Percentiles rank a stretch among this genome's conserved stretches.
phyloP scores from a whole-genome alignment of 2,797 vertebrate species.

The Neostethus bicornis region DNA sequence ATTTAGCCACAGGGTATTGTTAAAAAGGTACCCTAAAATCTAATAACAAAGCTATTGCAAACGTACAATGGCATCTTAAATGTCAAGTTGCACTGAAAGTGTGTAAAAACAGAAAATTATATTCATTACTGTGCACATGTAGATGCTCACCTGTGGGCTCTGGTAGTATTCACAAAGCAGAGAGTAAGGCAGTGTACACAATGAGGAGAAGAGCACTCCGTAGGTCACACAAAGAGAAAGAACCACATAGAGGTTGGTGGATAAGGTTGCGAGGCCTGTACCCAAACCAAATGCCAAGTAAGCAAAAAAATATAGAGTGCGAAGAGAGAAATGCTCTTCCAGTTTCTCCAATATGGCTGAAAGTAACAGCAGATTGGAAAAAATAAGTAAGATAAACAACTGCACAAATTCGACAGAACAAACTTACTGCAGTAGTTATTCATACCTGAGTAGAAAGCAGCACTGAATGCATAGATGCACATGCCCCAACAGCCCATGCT shows the following conservation, averaged over 20 bases:
- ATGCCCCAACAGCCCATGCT: constrained; percentile 99
- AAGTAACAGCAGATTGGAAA: constrained; percentile 17
- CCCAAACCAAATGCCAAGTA: constrained; percentile 95
- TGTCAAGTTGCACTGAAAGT: too few relatives aligned
- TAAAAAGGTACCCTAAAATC: too few relatives aligned
- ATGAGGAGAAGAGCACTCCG: constrained; percentile 93
- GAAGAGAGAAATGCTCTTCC: constrained; percentile 90
- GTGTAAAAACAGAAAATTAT: not conserved
- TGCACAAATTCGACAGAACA: not conserved
- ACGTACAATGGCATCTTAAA: too few relatives aligned
- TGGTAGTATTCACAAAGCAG: constrained; percentile 99
- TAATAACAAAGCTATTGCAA: too few relatives aligned
- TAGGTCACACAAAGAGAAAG: constrained; percentile 94
- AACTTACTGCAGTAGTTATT: not conserved
- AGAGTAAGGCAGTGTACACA: constrained; percentile 98
- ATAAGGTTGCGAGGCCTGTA: constrained; percentile 93
- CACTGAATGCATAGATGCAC: constrained; percentile 98
- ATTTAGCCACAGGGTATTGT: not conserved
- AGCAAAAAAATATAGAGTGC: constrained; percentile 95
- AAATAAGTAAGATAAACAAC: constrained; percentile 2
- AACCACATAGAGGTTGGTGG: constrained; percentile 92
- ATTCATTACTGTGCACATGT: not conserved
- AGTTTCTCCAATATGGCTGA: constrained; percentile 94
- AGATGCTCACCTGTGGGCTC: constrained; percentile 88
- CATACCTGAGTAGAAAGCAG: constrained; percentile 96